A percentile compares a stretch with the other conserved stretches of the same genome.
These are phyloP conservation scores for Perca fluviatilis DNA, from an alignment of 2,113 vertebrate genomes.

Conservation along the genomic window DNA sequence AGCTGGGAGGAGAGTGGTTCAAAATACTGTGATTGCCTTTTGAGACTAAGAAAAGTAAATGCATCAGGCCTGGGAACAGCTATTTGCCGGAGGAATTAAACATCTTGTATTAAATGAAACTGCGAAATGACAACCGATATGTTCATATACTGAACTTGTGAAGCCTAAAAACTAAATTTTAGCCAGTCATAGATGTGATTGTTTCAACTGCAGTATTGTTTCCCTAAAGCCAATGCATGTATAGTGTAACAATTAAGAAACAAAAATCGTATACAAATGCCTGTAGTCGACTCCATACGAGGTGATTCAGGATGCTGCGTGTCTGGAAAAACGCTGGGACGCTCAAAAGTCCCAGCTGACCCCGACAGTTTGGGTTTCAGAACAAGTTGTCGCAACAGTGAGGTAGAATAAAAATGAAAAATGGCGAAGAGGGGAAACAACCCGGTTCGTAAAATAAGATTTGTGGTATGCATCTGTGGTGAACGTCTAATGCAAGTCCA, in stretches of 20 bases:
- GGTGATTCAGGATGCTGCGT: background rate
- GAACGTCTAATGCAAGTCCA: background rate
- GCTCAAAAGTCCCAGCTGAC: background rate
- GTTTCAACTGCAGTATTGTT: background rate
- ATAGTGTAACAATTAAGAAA: background rate
- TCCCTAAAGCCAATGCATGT: background rate
- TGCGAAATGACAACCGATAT: slow-evolving; percentile 21
- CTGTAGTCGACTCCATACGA: background rate
- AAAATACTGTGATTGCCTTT: slow-evolving; percentile 70
- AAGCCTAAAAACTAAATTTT: background rate
- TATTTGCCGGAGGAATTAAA: slow-evolving; percentile 44
- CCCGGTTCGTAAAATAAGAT: slow-evolving; percentile 38
- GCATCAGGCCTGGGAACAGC: slow-evolving; percentile 56
- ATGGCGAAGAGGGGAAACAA: slow-evolving; percentile 5
- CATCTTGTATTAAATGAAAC: slow-evolving; percentile 27
- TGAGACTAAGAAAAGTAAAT: slow-evolving; percentile 69
- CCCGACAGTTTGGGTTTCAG: background rate
- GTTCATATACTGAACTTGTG: background rate
- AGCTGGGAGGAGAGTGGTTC: slow-evolving; percentile 67
- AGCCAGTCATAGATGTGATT: background rate
- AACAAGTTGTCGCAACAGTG: background rate
- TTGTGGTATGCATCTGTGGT: slow-evolving; percentile 14
- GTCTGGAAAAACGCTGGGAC: slow-evolving; percentile 1
- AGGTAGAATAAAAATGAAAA: slow-evolving; percentile 42
- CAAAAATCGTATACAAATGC: background rate